Evolutionary conservation across 2,113 vertebrate genomes (phyloP), one percentile per base, ranked within the genome.

Genomic region (Chascanopsetta lugubris): DNA sequence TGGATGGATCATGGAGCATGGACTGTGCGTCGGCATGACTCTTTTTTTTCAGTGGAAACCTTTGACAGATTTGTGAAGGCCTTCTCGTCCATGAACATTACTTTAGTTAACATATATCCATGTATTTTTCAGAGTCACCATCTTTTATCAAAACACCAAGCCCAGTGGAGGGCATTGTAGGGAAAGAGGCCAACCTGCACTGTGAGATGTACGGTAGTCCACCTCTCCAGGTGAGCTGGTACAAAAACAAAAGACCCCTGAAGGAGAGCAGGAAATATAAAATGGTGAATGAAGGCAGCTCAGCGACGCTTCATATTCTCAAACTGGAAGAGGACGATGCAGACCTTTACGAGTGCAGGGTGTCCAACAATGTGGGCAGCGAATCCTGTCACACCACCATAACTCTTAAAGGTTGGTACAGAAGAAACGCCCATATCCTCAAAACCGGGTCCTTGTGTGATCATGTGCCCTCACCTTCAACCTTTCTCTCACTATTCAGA

Each of bases 201-300:
- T 97, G 95, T 86, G 96, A 98, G 84, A 90, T 98, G 73, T 92
- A 91, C 50, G 97, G 97, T 79, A 96, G 94, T 17, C 90, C 92
- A 45, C 96, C 96, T 1, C 96, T 97, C 90, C 92, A 96, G 0
- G 77, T 99, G 60, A 92, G 84, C 27, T 99, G 96, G 96, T 98
- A 92, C 89, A 98, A 97, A 93, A 95, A 98, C 80, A 95, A 93
- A 84, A 88, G 93, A 17, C 93, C 94, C 68, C 91, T 99, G 26
- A 95, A 95, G 88, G 97, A 94, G 77, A 95, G 94, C 88, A 95
- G 94, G 82, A 98, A 96, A 56, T 95, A 95, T 64, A 97, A 95
- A 83, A 92, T 97, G 61, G 89, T 95, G 21, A 91, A 90, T 75
- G 95, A 95, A 79, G 92, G 93, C 80, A 93, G 90, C 75, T 92